Percentiles rank a stretch among this genome's conserved stretches.
These are phyloP conservation scores for Aphodius granarius DNA, from an alignment of 2,888 invertebrate genomes.

Conservation along the genomic window DNA sequence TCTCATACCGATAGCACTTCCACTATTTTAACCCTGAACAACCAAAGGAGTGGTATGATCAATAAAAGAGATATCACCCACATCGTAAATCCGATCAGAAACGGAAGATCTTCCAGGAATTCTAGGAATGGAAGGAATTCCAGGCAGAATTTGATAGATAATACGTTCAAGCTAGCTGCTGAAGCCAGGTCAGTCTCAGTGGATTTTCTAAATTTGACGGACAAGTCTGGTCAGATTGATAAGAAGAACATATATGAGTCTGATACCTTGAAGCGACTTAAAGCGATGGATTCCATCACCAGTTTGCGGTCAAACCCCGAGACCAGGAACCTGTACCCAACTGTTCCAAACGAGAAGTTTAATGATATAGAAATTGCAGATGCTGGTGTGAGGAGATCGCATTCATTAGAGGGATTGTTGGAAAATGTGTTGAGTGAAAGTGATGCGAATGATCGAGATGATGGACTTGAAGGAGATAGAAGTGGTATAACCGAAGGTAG, in stretches of 20 bases:
- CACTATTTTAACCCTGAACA: conserved; percentile 60
- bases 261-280: conserved; percentile 62
- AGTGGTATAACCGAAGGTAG: conserved; percentile 58
- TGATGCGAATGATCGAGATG: conserved; percentile 23
- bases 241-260: conserved; percentile 74
- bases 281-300: conserved; percentile 58
- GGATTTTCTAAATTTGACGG: conserved; percentile 67
- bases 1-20: conserved; percentile 42
- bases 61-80: conserved; percentile 70
- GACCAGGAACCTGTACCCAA: conserved; percentile 54
- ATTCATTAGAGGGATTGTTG: conserved; percentile 62
- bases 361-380: conserved; percentile 32
- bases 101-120: conserved; percentile 37
- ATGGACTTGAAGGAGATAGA: conserved; percentile 19
- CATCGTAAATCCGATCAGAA: conserved; percentile 71
- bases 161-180: conserved; percentile 59
- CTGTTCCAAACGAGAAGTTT: conserved; percentile 45
- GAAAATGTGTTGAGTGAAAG: conserved; percentile 55
- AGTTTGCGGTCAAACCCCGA: conserved; percentile 56
- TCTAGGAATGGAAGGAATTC: conserved; percentile 35
- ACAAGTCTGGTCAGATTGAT: conserved; percentile 67
- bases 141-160: conserved; percentile 35
- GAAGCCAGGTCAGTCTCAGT: conserved; percentile 66
- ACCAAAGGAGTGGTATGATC: conserved; percentile 69
- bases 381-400: conserved; percentile 54